These are phyloP conservation scores for Bombus breviceps DNA, from an alignment of 1,140 invertebrate genomes.

Conservation along the genomic window DNA sequence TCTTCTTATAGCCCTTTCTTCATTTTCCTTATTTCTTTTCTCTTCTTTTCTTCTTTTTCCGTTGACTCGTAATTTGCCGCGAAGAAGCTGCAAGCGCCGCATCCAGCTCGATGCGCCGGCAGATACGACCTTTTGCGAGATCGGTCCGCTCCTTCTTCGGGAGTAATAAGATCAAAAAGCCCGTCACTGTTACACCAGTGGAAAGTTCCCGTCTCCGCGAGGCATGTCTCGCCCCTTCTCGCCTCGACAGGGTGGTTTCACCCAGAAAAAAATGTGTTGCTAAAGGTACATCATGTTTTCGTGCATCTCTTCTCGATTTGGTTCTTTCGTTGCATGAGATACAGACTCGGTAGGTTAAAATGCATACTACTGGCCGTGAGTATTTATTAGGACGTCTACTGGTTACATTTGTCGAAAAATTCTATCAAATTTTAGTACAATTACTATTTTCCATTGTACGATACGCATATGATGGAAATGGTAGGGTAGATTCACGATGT, in stretches of 20 bases:
- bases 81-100: constrained; percentile 39
- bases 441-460: no score
- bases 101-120: constrained; percentile 46
- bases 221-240: constrained; percentile 15
- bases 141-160: constrained; percentile 43
- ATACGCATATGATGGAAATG: no score
- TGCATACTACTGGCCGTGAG: no score
- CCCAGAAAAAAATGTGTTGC: not conserved
- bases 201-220: constrained; percentile 46
- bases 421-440: no score
- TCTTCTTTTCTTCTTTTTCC: not conserved
- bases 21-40: not conserved
- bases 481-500: no score
- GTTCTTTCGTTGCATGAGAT: not conserved
- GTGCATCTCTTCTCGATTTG: no score
- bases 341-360: no score
- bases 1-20: no score
- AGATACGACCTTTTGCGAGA: constrained; percentile 62
- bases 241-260: not conserved
- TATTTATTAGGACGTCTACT: no score
- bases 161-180: constrained; percentile 58
- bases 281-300: not conserved
- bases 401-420: no score
- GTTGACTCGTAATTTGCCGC: constrained; percentile 40
- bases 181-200: constrained; percentile 6